These are phyloP conservation scores for Anguilla japonica DNA, from an alignment of 2,113 vertebrate species.

Conservation along the genomic window DNA sequence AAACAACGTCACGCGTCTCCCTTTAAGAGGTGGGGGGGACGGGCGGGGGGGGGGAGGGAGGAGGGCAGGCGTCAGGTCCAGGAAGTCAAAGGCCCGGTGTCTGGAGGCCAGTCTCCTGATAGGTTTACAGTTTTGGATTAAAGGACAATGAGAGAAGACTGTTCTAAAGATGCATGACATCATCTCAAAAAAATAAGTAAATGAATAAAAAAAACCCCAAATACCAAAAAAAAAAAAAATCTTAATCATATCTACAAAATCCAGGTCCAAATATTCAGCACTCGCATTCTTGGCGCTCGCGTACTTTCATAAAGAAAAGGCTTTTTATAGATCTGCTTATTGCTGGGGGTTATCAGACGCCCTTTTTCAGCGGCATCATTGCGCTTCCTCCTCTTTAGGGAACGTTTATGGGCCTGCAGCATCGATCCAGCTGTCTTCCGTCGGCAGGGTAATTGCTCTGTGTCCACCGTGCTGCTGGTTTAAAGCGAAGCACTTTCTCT, in stretches of 20 bases:
- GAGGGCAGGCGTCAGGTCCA: conserved; percentile 7
- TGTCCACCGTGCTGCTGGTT: conserved; percentile 40
- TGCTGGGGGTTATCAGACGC: background rate
- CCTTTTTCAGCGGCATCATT: background rate
- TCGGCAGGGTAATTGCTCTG: conserved; percentile 56
- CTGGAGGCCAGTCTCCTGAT: background rate
- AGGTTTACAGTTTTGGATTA: background rate
- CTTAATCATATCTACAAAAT: background rate
- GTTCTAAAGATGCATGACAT: background rate
- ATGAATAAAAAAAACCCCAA: no score
- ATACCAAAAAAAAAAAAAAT: no score
- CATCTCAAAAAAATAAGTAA: background rate
- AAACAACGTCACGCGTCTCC: conserved; percentile 75
- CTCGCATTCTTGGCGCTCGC: background rate
- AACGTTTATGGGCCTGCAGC: conserved; percentile 39
- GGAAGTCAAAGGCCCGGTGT: conserved; percentile 25
- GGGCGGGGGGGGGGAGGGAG: conserved; percentile 31
- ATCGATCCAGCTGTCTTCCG: conserved; percentile 55
- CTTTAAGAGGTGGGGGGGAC: conserved; percentile 51
- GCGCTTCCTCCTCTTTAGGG: conserved; percentile 13
- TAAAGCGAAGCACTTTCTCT: conserved; percentile 65
- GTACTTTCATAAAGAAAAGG: conserved; percentile 5
- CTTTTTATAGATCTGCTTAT: background rate
- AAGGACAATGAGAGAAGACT: background rate
- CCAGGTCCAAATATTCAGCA: background rate